phyloP scores from a whole-genome alignment of 2,113 vertebrate genomes.

The Ptilonorhynchus violaceus region DNA sequence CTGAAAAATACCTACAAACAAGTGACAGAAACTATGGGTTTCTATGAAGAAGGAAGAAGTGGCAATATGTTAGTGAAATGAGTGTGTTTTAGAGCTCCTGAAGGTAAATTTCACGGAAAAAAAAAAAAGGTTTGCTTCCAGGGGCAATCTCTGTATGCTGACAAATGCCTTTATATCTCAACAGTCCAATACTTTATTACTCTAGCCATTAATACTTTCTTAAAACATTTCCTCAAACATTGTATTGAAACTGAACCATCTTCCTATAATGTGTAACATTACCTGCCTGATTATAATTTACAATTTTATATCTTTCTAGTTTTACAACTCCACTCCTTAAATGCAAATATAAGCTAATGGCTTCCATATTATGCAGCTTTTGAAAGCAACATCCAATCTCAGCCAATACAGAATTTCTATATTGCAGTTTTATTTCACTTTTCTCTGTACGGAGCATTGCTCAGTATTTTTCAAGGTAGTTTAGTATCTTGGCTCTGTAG shows the following conservation, averaged over 20 bases:
- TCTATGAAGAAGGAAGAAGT: background rate
- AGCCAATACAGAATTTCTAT: background rate
- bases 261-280: background rate
- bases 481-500: background rate
- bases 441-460: background rate
- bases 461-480: background rate
- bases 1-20: background rate
- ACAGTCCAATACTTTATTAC: background rate
- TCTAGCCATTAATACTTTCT: background rate
- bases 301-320: background rate
- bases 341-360: constrained; percentile 30
- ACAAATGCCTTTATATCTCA: background rate
- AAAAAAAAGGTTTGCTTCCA: background rate
- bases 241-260: background rate
- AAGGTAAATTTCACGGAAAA: background rate
- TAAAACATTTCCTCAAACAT: background rate
- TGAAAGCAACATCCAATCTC: background rate
- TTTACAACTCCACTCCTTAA: constrained; percentile 17
- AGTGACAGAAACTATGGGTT: background rate
- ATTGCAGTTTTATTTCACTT: background rate
- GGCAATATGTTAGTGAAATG: background rate
- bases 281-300: constrained; percentile 29
- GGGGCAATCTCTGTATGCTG: background rate
- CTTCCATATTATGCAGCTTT: background rate
- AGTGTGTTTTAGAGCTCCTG: background rate